A percentile compares a stretch with the other conserved stretches of the same genome.
phyloP scores from a whole-genome alignment of 2,113 vertebrate genomes.

The Spea bombifrons region DNA sequence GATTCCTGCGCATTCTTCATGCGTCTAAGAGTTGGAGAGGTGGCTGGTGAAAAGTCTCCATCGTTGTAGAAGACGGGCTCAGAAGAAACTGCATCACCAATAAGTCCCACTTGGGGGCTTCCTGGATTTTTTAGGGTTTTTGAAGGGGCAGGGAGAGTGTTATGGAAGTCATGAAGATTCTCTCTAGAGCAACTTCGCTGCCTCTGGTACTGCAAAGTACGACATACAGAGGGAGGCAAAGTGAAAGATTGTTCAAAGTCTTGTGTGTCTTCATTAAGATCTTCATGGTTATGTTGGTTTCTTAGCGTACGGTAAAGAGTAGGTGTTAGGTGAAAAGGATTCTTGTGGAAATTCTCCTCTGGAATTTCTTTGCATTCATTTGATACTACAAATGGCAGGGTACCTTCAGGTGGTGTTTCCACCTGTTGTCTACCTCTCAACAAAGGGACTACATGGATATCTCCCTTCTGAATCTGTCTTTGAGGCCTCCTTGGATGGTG shows the following conservation, averaged over 20 bases:
- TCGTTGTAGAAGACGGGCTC: not conserved
- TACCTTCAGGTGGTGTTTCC: constrained; percentile 49
- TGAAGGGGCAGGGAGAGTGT: constrained; percentile 49
- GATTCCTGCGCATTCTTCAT: constrained; percentile 63
- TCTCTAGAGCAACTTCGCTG: constrained; percentile 51
- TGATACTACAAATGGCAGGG: not conserved
- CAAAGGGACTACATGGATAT: constrained; percentile 85
- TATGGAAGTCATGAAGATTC: constrained; percentile 46
- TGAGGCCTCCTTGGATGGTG: constrained; percentile 86
- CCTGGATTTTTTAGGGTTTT: constrained; percentile 61
- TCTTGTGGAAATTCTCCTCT: not conserved
- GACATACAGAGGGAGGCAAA: constrained; percentile 56
- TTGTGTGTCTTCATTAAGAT: constrained; percentile 52
- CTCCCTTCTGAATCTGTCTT: constrained; percentile 86
- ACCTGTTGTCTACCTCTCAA: constrained; percentile 66
- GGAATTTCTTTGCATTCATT: not conserved
- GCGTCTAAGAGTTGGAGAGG: constrained; percentile 57
- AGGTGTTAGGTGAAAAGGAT: constrained; percentile 71
- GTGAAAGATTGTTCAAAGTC: constrained; percentile 53
- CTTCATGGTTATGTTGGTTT: constrained; percentile 68
- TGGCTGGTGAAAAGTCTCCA: constrained; percentile 8
- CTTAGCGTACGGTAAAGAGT: constrained; percentile 75
- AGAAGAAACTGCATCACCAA: constrained; percentile 11
- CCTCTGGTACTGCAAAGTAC: constrained; percentile 61
- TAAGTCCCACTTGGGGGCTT: constrained; percentile 33